phyloP scores from a whole-genome alignment of 2,888 invertebrate species.

The Congeria kusceri region DNA sequence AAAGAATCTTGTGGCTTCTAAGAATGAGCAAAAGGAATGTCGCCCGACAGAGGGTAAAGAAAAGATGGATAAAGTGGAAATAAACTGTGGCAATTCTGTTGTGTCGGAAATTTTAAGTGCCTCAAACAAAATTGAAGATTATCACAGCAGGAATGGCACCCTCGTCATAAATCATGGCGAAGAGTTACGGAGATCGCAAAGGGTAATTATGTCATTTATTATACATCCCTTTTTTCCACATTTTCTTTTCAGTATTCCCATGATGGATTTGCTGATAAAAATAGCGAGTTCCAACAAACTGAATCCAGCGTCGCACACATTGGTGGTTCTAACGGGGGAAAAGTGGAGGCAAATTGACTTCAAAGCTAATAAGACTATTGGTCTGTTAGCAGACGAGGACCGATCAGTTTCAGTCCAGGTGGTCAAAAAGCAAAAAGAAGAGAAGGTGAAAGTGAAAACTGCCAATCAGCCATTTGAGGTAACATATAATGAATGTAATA shows the following conservation, averaged over 20 bases:
- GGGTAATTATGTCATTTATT: no score
- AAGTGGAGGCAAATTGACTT: constrained; percentile 87
- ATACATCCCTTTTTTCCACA: no score
- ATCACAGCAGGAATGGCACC: no score
- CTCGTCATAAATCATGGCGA: no score
- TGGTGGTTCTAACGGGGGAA: constrained; percentile 88
- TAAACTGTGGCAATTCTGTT: no score
- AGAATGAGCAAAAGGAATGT: background rate
- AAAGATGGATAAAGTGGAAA: background rate
- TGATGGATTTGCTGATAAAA: constrained; percentile 92
- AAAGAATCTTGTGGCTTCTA: constrained; percentile 43
- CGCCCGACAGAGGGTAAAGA: no score
- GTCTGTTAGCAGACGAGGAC: constrained; percentile 84
- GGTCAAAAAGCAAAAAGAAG: constrained; percentile 85
- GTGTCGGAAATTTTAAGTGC: no score
- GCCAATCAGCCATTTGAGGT: constrained; percentile 88
- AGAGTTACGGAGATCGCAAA: no score
- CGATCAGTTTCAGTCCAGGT: constrained; percentile 85
- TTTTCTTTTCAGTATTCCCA: constrained; percentile 88
- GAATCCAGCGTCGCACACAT: constrained; percentile 89
- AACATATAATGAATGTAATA: constrained; percentile 31
- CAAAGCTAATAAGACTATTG: constrained; percentile 91
- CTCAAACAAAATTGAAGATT: no score
- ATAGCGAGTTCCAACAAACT: constrained; percentile 90
- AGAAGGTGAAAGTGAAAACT: constrained; percentile 70